Conservation (phyloP, 1,140 invertebrate genomes). For the Meloidogyne chitwoodi region DNA sequence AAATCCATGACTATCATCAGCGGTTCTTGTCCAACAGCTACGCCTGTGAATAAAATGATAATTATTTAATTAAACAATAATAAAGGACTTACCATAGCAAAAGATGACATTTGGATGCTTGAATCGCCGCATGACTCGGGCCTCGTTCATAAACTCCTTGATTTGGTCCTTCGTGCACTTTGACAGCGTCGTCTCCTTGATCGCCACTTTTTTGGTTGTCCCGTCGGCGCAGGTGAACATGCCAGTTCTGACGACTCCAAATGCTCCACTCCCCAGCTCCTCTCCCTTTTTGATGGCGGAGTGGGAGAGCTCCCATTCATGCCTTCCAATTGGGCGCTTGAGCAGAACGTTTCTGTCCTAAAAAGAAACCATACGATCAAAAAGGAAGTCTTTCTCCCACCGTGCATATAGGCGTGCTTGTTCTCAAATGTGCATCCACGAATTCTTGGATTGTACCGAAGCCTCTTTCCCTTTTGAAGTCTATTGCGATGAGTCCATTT, state of each 20-base stretch:
- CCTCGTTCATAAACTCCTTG: conserved; percentile 40
- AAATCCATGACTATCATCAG: conserved; percentile 38
- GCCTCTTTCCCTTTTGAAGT: background rate
- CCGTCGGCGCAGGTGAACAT: background rate
- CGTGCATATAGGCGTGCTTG: background rate
- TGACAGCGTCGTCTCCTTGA: too few relatives aligned
- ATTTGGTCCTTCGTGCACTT: background rate
- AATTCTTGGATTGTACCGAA: background rate
- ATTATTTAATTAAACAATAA: background rate
- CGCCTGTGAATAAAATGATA: background rate
- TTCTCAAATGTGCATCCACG: background rate
- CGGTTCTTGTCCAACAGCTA: conserved; percentile 34
- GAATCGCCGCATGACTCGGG: conserved; percentile 35
- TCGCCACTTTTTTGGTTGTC: too few relatives aligned
- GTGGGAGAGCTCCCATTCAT: conserved; percentile 1
- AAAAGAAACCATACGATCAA: background rate
- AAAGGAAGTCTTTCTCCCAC: background rate
- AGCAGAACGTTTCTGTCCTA: background rate
- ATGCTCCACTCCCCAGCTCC: background rate
- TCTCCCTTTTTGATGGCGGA: background rate
- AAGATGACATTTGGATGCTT: conserved; percentile 31
- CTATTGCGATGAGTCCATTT: background rate
- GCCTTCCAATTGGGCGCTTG: background rate
- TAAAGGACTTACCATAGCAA: conserved; percentile 7
- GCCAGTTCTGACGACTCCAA: background rate